Evolutionary conservation across 2,888 invertebrate genomes (phyloP).

Genomic region (Sinelater perroti): DNA sequence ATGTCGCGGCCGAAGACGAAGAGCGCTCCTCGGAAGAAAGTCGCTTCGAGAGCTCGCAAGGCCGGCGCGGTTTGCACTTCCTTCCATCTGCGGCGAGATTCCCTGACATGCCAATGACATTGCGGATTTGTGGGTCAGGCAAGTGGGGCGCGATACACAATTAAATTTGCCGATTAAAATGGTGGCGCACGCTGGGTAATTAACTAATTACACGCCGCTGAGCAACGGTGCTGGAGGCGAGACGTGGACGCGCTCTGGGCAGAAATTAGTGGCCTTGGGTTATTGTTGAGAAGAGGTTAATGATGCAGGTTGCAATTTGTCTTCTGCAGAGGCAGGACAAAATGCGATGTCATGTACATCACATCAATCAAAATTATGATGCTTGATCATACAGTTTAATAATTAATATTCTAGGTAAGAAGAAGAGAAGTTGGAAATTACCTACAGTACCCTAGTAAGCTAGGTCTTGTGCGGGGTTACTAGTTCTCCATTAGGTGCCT

Average conservation of each 20-base stretch:
- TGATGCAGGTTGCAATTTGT: no score
- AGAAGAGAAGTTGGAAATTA: no score
- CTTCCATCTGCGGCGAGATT: conserved; percentile 40
- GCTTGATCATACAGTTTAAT: no score
- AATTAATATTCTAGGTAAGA: no score
- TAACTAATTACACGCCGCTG: conserved; percentile 24
- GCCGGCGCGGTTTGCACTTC: conserved; percentile 13
- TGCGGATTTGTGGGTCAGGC: conserved; percentile 50
- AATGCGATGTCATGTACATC: no score
- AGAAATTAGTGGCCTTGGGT: conserved; percentile 1
- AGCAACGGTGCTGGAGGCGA: conserved; percentile 14
- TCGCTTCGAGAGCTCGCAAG: conserved; percentile 7
- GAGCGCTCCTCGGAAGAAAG: conserved; percentile 25
- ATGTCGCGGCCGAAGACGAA: conserved; percentile 4
- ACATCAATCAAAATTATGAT: no score
- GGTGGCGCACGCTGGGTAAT: conserved; percentile 20
- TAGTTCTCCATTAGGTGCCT: no score
- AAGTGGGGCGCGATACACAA: conserved; percentile 52
- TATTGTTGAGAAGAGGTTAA: no score
- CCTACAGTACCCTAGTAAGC: no score
- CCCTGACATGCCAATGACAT: conserved; percentile 55
- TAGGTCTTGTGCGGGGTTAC: no score
- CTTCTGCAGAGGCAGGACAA: no score
- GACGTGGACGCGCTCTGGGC: background rate
- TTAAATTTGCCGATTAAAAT: conserved; percentile 38